Evolutionary conservation across 2,797 vertebrate genomes (phyloP).

Genomic region (Lates japonicus): DNA sequence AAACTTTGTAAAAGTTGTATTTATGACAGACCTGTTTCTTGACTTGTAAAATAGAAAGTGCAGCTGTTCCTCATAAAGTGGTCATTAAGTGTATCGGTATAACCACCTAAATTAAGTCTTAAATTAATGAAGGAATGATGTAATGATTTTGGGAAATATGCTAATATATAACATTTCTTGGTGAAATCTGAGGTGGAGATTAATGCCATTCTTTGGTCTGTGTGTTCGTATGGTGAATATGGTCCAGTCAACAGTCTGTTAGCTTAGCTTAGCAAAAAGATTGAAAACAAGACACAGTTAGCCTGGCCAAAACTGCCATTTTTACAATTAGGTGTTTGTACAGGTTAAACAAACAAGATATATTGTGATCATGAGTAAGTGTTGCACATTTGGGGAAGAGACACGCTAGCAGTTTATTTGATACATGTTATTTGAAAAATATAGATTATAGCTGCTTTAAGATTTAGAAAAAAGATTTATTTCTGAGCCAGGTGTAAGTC

Average conservation of each 20-base stretch:
- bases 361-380: background rate
- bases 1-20: no score
- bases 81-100: background rate
- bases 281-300: background rate
- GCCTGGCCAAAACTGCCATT: background rate
- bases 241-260: no score
- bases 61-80: background rate
- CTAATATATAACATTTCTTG: no score
- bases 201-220: no score
- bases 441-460: background rate
- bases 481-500: constrained; percentile 63
- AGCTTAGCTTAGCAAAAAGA: no score
- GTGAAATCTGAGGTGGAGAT: no score
- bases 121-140: background rate
- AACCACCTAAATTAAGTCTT: background rate
- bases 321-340: no score
- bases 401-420: no score
- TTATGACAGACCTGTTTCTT: background rate
- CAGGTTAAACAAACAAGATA: no score
- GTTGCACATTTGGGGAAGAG: background rate
- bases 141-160: no score
- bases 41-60: background rate
- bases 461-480: no score
- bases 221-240: no score
- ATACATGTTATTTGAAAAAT: background rate